Evolutionary conservation across 2,797 vertebrate species (phyloP), one percentile per base, ranked within the genome.

Genomic region (Adelosebastes latens): DNA sequence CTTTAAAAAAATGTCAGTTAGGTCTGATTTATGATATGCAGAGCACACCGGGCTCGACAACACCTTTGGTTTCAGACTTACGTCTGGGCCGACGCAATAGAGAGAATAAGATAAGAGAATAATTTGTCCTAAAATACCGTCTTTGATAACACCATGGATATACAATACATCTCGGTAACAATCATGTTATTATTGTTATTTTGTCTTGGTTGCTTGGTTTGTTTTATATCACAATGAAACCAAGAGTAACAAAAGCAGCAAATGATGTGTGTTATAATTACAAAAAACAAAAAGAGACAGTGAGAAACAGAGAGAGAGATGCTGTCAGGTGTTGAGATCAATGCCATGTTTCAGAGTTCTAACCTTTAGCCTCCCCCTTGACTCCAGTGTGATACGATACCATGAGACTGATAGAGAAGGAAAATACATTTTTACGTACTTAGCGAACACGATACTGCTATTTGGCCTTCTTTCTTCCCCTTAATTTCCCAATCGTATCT

Each of bases 21-120:
- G 95, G 95, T 95, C 95, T 95, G 95, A 96, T 96, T 97, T 97
- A 96, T 96, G 96, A 97, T 97, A 97, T 97, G 97, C 96, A 97
- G 96, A 97, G 96, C 95, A 95, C 94, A 95, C 93, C 46, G 88
- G 83, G 95, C 95, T 96, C 83, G 49, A 88, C 81, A 90, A 85
- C 91, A 89, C 84, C 90, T 91, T 86, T 88, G 69, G 69, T 90
- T 88, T 84, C 56, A 83, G 80, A 72, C 65, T 58, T 25, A 69
- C 0, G 3, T 86, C 64, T 88, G 89, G 92, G 93, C 89, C 84
- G 88, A 95, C 46, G 83, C 72, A 78, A 81, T 42, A 69, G 36
- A 83, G 59, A 83, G 72, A 90, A 90, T 64, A 83, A 86, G 63
- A 90, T 82, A 84, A 81, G 55, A 63, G 56, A 80, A 76, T 80